Evolutionary conservation across 2,888 invertebrate genomes (phyloP).

Genomic region (Caenorhabditis sp.): DNA sequence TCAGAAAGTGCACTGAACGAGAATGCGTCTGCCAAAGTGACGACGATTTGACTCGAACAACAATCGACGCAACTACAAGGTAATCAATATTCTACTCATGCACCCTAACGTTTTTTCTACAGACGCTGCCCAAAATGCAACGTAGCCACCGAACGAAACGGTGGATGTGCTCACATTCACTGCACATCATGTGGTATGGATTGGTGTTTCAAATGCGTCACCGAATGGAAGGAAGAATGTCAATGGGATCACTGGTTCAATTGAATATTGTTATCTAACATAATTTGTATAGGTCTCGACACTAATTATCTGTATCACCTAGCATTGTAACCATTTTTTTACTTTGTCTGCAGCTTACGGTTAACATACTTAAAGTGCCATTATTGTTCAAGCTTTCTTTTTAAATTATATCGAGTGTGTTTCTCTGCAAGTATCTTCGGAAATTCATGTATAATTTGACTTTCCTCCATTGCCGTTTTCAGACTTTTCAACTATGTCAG

Average conservation of each 20-base stretch:
- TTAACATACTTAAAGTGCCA: constrained; percentile 9
- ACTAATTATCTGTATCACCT: not conserved
- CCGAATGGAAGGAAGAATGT: constrained; percentile 77
- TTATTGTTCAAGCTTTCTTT: not conserved
- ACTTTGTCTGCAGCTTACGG: not conserved
- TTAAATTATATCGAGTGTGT: not conserved
- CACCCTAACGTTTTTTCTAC: not conserved
- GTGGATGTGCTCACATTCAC: constrained; percentile 81
- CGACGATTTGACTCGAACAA: constrained; percentile 56
- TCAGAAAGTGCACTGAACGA: constrained; percentile 53
- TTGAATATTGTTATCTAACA: not conserved
- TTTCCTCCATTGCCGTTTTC: not conserved
- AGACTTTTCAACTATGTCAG: constrained; percentile 28
- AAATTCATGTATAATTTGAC: no score
- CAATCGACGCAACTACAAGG: constrained; percentile 65
- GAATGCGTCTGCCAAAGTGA: constrained; percentile 47
- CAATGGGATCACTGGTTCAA: constrained; percentile 82
- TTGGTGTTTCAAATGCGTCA: constrained; percentile 78
- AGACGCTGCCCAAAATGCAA: constrained; percentile 78
- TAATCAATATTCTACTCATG: not conserved
- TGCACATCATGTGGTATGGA: constrained; percentile 76
- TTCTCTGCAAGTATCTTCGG: not conserved
- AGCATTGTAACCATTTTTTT: not conserved
- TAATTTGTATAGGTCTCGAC: constrained; percentile 13
- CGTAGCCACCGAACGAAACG: constrained; percentile 76